These are phyloP conservation scores for Leucophenga maculata DNA, from an alignment of 2,888 invertebrate species.

Conservation along the genomic window DNA sequence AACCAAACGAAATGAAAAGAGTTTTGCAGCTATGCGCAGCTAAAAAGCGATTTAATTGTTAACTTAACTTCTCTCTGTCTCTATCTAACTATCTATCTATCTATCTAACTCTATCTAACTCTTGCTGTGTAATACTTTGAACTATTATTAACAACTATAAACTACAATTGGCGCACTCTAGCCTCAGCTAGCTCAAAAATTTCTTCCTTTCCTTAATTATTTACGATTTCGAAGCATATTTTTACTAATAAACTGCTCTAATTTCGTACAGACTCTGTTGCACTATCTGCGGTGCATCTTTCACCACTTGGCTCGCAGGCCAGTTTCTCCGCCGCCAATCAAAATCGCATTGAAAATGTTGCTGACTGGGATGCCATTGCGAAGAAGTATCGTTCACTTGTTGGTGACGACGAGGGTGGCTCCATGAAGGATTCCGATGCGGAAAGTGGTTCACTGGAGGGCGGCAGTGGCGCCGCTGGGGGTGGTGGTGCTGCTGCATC, in stretches of 20 bases:
- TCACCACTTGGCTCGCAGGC: slow-evolving; percentile 89
- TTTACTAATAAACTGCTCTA: slow-evolving; percentile 26
- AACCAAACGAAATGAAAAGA: slow-evolving; percentile 38
- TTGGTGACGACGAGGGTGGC: slow-evolving; percentile 77
- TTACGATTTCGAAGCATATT: background rate
- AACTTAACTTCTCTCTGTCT: slow-evolving; percentile 11
- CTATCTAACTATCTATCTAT: slow-evolving; percentile 31
- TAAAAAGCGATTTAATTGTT: slow-evolving; percentile 46
- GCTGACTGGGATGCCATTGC: slow-evolving; percentile 94
- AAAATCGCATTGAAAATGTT: slow-evolving; percentile 88
- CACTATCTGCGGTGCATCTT: slow-evolving; percentile 84
- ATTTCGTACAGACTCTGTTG: slow-evolving; percentile 78
- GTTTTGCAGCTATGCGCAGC: slow-evolving; percentile 55
- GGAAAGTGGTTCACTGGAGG: slow-evolving; percentile 70
- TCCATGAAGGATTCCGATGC: slow-evolving; percentile 71
- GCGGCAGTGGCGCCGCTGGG: slow-evolving; percentile 31
- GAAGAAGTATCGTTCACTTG: slow-evolving; percentile 87
- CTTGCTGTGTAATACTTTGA: slow-evolving; percentile 10
- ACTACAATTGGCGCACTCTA: slow-evolving; percentile 57
- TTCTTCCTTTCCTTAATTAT: slow-evolving; percentile 36
- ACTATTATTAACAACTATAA: slow-evolving; percentile 1
- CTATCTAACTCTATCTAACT: slow-evolving; percentile 27
- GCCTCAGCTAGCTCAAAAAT: slow-evolving; percentile 60
- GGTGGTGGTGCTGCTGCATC: slow-evolving; percentile 50
- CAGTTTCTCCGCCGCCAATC: slow-evolving; percentile 82